Evolutionary conservation across 2,888 invertebrate species (phyloP), one percentile per base, ranked within the genome.

Genomic region (Apeira syringaria): DNA sequence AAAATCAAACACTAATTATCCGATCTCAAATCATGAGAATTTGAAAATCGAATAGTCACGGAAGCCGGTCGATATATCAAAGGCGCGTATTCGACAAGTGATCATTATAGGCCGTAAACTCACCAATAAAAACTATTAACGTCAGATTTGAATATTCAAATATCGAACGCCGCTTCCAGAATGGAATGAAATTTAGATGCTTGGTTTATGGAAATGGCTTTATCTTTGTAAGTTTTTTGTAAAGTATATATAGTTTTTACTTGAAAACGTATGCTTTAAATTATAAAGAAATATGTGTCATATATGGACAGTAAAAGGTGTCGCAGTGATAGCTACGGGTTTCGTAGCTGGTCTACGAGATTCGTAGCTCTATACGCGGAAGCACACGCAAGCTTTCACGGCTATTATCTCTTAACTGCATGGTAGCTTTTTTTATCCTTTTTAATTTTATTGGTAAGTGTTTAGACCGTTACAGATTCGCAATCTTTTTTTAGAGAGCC

Each of bases 81-180:
- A 68, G 60, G 64, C 63, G 62, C 62, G 63, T 70, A 69, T 67
- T 70, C 63, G 35, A 53, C 57, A 80, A 52, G 71, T 74, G 74
- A 74, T 82, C 79, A 85, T 85, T 83, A 84, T 69, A 74, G 80
- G 77, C 78, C 73, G 80, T 86, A 83, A 87, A 85, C 72, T 78
- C 73, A 77, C 76, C 81, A 81, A 85, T 86, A 86, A 86, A 86
- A 84, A 69, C 80, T 81, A 85, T 85, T 85, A 86, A 79, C 74
- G 69, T 51, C 63, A 65, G 64, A 70, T 80, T 81, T 80, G 74
- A 81, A 82, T 84, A 85, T 84, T 82, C 74, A 80, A 85, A 82
- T 79, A 68, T 72, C 71, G 74, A 78, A 77, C 40, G 46, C 60
- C 56, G 68, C 70, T 71, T 72, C 75, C 71, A 68, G 71, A 72